Evolutionary conservation across 2,888 invertebrate species (phyloP), one percentile per base, ranked within the genome.

Genomic region (Lottia gigantea): DNA sequence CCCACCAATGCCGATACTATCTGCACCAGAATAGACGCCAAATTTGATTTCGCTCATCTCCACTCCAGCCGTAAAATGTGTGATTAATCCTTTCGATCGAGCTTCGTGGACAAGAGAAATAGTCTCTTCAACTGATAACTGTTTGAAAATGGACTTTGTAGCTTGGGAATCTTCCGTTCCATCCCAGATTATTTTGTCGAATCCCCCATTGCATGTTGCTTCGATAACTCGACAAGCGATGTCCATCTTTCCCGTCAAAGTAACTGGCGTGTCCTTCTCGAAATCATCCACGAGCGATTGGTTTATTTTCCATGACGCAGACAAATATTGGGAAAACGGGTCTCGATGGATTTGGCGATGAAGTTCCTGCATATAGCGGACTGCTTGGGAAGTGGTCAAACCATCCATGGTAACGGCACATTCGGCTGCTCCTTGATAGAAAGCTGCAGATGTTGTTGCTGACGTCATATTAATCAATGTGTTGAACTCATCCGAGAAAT

Each of bases 301-400:
- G 69, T 81, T 81, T 11, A 80, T 77, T 62, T 81, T 81, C 81
- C 81, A 81, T 12, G 81, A 80, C 11, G 81, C 81, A 0, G 80
- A 81, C 61, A 81, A 62, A 62, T 74, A 69, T 69, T 81, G 81
- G 40, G 69, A 75, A 40, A 66, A 62, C 55, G 72, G 73, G 49
- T 71, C 71, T 26, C 78, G 69, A 62, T 76, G 76, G 8, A 80
- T 76, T 46, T 81, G 80, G 14, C 74, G 78, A 26, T 77, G 62
- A 12, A 80, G 72, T 0, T 78, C 73, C 23, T 62, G 67, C 81
- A 81, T 81, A 71, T 80, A 81, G 3, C 74, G 68, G 14, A 80
- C 69, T 1, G 81, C 80, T 61, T 81, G 78, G 12, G 74, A 71
- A 14, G 81, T 81, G 47, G 77, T 72, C 63, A 81, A 55, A 19